Conservation (phyloP, 2,113 vertebrate species). For the Ailuropoda melanoleuca region DNA sequence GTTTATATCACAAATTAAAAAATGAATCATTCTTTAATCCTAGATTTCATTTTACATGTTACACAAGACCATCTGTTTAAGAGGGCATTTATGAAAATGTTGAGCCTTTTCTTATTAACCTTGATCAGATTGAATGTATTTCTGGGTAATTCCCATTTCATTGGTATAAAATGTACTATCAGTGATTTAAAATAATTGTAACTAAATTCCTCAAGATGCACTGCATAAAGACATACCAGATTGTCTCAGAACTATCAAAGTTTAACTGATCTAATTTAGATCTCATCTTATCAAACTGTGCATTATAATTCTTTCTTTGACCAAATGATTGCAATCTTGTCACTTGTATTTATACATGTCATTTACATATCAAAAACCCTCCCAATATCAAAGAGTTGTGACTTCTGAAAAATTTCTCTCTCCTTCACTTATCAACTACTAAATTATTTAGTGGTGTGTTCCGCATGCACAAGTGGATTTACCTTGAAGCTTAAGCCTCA, state of each 20-base stretch:
- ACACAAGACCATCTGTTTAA: slow-evolving; percentile 66
- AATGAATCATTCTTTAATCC: slow-evolving; percentile 57
- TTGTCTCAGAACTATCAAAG: slow-evolving; percentile 80
- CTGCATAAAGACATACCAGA: slow-evolving; percentile 71
- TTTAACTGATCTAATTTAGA: slow-evolving; percentile 84
- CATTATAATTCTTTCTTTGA: slow-evolving; percentile 70
- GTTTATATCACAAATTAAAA: slow-evolving; percentile 57
- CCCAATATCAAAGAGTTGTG: slow-evolving; percentile 61
- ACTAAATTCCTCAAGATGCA: slow-evolving; percentile 74
- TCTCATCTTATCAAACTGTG: slow-evolving; percentile 76
- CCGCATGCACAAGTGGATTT: slow-evolving; percentile 42
- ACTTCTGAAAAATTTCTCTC: slow-evolving; percentile 45
- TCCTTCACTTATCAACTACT: slow-evolving; percentile 64
- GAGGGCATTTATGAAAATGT: slow-evolving; percentile 58
- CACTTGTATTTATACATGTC: slow-evolving; percentile 70
- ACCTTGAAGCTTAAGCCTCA: slow-evolving; percentile 60
- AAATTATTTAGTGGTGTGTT: slow-evolving; percentile 54
- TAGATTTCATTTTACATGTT: slow-evolving; percentile 54
- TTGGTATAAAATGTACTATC: slow-evolving; percentile 69
- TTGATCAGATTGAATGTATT: slow-evolving; percentile 60
- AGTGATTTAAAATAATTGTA: slow-evolving; percentile 80
- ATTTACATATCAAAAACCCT: slow-evolving; percentile 70
- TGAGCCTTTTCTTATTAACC: slow-evolving; percentile 73
- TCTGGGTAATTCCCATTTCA: slow-evolving; percentile 73
- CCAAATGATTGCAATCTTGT: slow-evolving; percentile 75